Percentiles rank a stretch among this genome's conserved stretches.
These are phyloP conservation scores for Myodes glareolus DNA, from an alignment of 2,113 vertebrate species.

Conservation along the genomic window DNA sequence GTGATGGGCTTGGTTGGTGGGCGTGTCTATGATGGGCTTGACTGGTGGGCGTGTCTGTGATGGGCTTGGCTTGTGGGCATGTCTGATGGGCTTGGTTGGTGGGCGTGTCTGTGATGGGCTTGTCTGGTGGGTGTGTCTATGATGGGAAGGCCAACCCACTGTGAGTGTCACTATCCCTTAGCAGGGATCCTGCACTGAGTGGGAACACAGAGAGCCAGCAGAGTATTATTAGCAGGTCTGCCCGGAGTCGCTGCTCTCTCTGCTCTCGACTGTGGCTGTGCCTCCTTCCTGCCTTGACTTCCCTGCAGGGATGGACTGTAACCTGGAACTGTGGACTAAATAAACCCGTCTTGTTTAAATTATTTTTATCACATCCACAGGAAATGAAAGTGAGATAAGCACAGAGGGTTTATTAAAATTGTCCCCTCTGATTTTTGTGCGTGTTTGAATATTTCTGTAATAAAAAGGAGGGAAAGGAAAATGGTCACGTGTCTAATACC, in stretches of 20 bases:
- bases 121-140: not conserved
- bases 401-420: not conserved
- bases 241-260: not conserved
- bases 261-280: not conserved
- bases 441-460: constrained; percentile 28
- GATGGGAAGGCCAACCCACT: not conserved
- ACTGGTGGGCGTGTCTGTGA: too few species aligned
- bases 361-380: not conserved
- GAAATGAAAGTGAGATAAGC: not conserved
- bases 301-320: not conserved
- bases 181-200: not conserved
- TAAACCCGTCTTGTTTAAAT: not conserved
- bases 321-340: not conserved
- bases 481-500: not conserved
- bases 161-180: not conserved
- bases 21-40: not conserved
- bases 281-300: not conserved
- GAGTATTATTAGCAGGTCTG: not conserved
- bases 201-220: too few species aligned
- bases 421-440: not conserved
- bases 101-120: too few species aligned
- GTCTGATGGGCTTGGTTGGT: too few species aligned
- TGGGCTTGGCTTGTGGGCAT: too few species aligned
- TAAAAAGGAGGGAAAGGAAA: not conserved
- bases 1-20: not conserved